Evolutionary conservation across 1,140 invertebrate species (phyloP).

Genomic region (Drosophila nigrodunni): DNA sequence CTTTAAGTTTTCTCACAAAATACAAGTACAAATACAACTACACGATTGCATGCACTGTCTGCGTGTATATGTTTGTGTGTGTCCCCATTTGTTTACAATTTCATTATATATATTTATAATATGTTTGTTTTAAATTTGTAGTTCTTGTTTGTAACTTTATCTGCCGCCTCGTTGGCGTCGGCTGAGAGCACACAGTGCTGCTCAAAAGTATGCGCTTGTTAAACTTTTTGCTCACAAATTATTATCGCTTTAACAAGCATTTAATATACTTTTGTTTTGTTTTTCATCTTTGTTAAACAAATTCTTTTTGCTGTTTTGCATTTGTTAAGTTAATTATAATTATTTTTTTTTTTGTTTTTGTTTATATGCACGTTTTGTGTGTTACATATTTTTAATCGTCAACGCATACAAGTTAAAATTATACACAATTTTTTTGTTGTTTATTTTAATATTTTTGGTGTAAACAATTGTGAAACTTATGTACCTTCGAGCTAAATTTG

Average conservation of each 20-base stretch:
- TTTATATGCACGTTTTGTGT: conserved; percentile 30
- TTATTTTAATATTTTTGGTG: conserved; percentile 82
- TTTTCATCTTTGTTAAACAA: conserved; percentile 27
- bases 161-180: conserved; percentile 58
- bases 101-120: conserved; percentile 36
- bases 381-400: conserved; percentile 48
- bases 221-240: conserved; percentile 32
- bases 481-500: conserved; percentile 74
- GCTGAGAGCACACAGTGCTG: conserved; percentile 66
- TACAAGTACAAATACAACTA: conserved; percentile 55
- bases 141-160: conserved; percentile 67
- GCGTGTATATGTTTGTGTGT: conserved; percentile 23
- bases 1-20: conserved; percentile 37
- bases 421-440: conserved; percentile 71
- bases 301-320: conserved; percentile 22
- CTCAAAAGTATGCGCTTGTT: conserved; percentile 55
- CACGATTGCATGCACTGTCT: conserved; percentile 40
- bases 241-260: conserved; percentile 22
- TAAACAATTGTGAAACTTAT: conserved; percentile 79
- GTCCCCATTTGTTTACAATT: conserved; percentile 49
- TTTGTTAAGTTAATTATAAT: conserved; percentile 35
- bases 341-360: conserved; percentile 30
- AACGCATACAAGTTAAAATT: conserved; percentile 59
- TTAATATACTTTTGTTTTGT: conserved; percentile 21
- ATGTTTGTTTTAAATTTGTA: conserved; percentile 42